Conservation (phyloP, 1,140 invertebrate species). For the Papilio polytes region DNA sequence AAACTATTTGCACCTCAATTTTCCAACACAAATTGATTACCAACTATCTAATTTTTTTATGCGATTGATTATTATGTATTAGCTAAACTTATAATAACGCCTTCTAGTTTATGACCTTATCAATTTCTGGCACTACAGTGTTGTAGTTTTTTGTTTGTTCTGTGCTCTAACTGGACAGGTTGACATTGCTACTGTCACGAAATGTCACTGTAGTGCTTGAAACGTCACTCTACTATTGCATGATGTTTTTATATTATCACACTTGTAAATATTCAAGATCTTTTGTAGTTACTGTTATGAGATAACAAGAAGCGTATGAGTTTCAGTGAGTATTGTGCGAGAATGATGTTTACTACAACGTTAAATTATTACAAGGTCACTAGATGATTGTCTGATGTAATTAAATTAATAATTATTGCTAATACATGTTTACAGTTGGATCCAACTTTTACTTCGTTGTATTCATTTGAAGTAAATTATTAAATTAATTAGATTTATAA, state of each 20-base stretch:
- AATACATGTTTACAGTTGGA: background rate
- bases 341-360: slow-evolving; percentile 1
- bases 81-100: background rate
- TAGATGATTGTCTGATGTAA: slow-evolving; percentile 1
- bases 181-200: background rate
- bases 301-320: background rate
- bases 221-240: background rate
- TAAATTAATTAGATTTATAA: background rate
- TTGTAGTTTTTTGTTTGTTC: background rate
- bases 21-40: background rate
- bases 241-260: background rate
- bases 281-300: background rate
- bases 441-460: slow-evolving; percentile 1
- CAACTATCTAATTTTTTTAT: no score
- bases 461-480: background rate
- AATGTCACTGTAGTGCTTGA: background rate
- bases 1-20: no score
- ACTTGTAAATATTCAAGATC: slow-evolving; percentile 6
- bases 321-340: background rate
- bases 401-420: background rate
- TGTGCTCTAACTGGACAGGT: background rate
- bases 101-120: background rate
- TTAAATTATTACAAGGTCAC: slow-evolving; percentile 8
- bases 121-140: background rate
- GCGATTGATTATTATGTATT: background rate